Evolutionary conservation across 2,888 invertebrate genomes (phyloP).

Genomic region (Prosapia bicincta): DNA sequence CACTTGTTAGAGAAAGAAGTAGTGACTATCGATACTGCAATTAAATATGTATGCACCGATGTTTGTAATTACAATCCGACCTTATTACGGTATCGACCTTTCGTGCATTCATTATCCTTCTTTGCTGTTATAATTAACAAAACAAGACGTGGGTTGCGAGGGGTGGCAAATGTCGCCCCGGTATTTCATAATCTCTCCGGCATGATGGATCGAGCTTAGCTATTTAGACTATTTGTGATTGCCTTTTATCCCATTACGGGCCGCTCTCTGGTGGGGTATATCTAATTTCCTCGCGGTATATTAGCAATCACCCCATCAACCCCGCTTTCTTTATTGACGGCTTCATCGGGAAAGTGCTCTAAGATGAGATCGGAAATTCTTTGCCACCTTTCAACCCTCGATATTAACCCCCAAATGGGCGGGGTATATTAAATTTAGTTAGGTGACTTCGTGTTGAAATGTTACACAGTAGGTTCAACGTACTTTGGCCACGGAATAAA

Average conservation of each 20-base stretch:
- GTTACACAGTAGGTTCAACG: too few species aligned
- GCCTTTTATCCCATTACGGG: constrained; percentile 31
- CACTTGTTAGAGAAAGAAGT: too few species aligned
- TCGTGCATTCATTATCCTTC: neutral
- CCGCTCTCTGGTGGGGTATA: constrained; percentile 19
- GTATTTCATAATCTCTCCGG: constrained; percentile 24
- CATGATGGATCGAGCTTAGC: constrained; percentile 26
- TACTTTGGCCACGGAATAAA: too few species aligned
- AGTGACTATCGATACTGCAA: too few species aligned
- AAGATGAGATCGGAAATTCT: neutral
- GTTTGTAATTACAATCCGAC: too few species aligned
- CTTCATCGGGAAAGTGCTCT: constrained; percentile 19
- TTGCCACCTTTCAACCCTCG: neutral
- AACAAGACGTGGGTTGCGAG: neutral
- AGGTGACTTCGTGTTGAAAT: too few species aligned
- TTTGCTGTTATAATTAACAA: neutral
- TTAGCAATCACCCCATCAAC: constrained; percentile 26
- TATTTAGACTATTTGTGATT: constrained; percentile 33
- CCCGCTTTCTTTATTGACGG: constrained; percentile 20
- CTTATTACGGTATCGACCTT: neutral
- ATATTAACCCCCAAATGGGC: neutral
- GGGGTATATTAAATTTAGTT: neutral
- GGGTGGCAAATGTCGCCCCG: constrained; percentile 13
- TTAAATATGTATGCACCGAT: too few species aligned
- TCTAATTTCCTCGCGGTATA: constrained; percentile 29